A percentile compares a stretch with the other conserved stretches of the same genome.
phyloP scores from a whole-genome alignment of 2,888 invertebrate genomes.

The Polietes domitor region DNA sequence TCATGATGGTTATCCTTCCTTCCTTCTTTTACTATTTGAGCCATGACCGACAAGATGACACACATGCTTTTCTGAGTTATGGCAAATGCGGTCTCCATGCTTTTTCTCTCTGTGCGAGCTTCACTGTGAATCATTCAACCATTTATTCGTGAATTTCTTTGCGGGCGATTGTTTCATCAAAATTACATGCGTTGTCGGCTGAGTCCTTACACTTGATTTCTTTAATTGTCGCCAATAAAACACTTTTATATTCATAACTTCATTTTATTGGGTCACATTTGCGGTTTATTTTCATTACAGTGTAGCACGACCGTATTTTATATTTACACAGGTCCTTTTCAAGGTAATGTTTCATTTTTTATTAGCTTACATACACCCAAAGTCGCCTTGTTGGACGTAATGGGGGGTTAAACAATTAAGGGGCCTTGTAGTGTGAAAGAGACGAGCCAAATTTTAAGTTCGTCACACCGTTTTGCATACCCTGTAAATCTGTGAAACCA shows the following conservation, averaged over 20 bases:
- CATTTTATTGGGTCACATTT: constrained; percentile 29
- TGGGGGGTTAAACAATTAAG: no score
- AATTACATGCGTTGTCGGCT: not conserved
- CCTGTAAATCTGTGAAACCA: no score
- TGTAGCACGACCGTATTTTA: not conserved
- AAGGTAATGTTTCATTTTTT: not conserved
- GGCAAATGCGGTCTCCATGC: not conserved
- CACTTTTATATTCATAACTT: constrained; percentile 29
- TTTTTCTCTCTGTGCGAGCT: not conserved
- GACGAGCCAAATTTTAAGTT: no score
- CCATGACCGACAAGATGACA: not conserved
- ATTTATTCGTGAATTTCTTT: not conserved
- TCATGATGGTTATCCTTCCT: not conserved
- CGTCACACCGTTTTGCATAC: no score
- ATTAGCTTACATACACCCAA: not conserved
- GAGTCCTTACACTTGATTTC: not conserved
- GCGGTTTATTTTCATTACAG: constrained; percentile 19
- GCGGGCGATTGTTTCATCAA: not conserved
- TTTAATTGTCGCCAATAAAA: constrained; percentile 36
- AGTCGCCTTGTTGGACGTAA: no score
- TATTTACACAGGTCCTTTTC: not conserved
- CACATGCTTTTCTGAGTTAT: not conserved
- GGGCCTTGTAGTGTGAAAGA: no score
- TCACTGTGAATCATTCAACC: not conserved
- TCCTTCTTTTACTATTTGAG: not conserved